These are phyloP conservation scores for Epinephelus fuscoguttatus DNA, from an alignment of 2,113 vertebrate genomes.

Conservation along the genomic window DNA sequence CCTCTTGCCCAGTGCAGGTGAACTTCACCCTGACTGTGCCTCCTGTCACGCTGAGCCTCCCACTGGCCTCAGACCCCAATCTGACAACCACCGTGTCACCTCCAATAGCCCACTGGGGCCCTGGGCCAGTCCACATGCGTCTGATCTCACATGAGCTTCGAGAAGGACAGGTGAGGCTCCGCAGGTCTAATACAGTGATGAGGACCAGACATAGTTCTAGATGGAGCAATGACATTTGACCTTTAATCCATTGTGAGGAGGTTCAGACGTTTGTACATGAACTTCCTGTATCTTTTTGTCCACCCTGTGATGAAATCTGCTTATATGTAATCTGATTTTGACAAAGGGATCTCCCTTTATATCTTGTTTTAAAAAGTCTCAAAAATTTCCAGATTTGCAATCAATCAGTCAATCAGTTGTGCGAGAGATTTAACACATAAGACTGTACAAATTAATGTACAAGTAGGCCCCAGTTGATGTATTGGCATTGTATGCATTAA, in stretches of 20 bases:
- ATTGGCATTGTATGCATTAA: neutral
- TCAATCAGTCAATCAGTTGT: neutral
- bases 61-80: constrained; percentile 85
- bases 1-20: constrained; percentile 86
- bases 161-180: constrained; percentile 87
- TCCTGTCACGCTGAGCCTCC: constrained; percentile 84
- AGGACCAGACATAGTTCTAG: neutral
- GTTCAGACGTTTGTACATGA: neutral
- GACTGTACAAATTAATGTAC: neutral
- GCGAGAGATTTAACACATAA: neutral
- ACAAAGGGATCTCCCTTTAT: neutral
- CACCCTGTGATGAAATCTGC: neutral
- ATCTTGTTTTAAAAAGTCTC: neutral
- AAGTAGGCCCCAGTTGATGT: neutral
- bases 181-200: neutral
- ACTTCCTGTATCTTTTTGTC: no score
- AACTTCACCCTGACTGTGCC: constrained; percentile 88
- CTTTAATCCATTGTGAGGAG: neutral
- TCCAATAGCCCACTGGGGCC: constrained; percentile 90
- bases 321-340: neutral
- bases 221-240: neutral
- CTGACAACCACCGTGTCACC: constrained; percentile 85
- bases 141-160: constrained; percentile 90
- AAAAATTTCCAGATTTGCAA: neutral
- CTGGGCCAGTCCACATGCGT: constrained; percentile 86